Evolutionary conservation across 1,140 invertebrate genomes (phyloP), one percentile per base, ranked within the genome.

Genomic region (Tetragnatha versicolor): DNA sequence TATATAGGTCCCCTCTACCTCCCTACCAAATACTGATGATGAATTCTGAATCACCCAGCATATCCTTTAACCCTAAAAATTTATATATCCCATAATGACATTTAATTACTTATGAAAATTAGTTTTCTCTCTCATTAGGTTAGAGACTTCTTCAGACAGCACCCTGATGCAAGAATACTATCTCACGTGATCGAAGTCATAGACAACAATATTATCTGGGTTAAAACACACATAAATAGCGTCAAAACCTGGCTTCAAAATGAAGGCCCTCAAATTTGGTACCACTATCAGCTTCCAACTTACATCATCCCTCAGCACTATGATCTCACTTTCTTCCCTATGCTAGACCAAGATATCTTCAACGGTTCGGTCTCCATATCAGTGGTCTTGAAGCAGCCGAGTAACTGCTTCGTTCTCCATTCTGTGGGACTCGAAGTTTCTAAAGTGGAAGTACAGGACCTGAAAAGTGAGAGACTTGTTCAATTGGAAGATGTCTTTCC

Each of bases 241-340:
- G 33, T 81, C 4, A 65, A 61, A 22, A n/a, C 22, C 3, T 81
- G 80, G 80, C 42, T 81, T 3, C 37, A 65, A 55, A 31, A 25
- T 4, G 61, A 80, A 49, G 63, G 58, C 3, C 35, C 53, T 5
- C 22, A 31, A 9, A 81, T 79, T n/a, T 82, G 82, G 82, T 72
- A 79, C 55, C n/a, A 77, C 29, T 75, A 69, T 29, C 90, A 94
- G 72, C 89, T 98, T 77, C 94, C 94, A 25, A 89, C 88, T 80
- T 88, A 89, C 86, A 91, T 96, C 75, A 85, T 90, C 73, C 95
- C 96, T 31, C 87, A 88, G 81, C 92, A 96, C 85, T 98, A 97
- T 83, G 89, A 91, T 82, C 88, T 97, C 60, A 87, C 89, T 80
- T 87, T 98, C 55, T 89, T 90, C 83, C 94, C 95, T 22, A 90